A percentile compares a stretch with the other conserved stretches of the same genome.
These are phyloP conservation scores for Zalophus californianus DNA, from an alignment of 2,797 vertebrate genomes.

Conservation along the genomic window DNA sequence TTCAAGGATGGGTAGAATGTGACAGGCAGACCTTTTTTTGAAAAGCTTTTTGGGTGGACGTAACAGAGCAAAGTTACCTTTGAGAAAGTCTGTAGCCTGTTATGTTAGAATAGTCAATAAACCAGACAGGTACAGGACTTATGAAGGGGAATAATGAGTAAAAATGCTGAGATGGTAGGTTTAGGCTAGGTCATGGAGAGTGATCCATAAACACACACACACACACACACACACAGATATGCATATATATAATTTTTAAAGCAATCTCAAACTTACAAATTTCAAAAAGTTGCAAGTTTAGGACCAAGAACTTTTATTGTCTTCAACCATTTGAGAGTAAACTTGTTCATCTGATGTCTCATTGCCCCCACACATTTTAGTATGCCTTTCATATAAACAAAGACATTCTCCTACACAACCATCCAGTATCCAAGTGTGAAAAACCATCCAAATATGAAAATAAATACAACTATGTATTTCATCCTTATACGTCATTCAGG, in stretches of 20 bases:
- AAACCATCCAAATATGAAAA: neutral
- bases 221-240: neutral
- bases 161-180: neutral
- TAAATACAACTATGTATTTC: neutral
- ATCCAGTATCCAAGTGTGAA: neutral
- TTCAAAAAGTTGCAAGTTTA: neutral
- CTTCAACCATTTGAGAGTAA: neutral
- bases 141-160: neutral
- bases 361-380: neutral
- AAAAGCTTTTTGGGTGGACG: neutral
- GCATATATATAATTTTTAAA: neutral
- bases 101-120: neutral
- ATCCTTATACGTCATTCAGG: neutral
- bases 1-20: neutral
- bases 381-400: neutral
- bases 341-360: neutral
- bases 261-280: neutral
- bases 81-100: neutral
- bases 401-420: neutral
- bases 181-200: neutral
- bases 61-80: neutral
- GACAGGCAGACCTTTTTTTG: neutral
- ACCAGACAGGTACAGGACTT: neutral
- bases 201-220: neutral
- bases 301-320: neutral